Percentiles rank a stretch among this genome's conserved stretches.
These are phyloP conservation scores for Morpho helenor DNA, from an alignment of 2,888 invertebrate genomes.

Conservation along the genomic window DNA sequence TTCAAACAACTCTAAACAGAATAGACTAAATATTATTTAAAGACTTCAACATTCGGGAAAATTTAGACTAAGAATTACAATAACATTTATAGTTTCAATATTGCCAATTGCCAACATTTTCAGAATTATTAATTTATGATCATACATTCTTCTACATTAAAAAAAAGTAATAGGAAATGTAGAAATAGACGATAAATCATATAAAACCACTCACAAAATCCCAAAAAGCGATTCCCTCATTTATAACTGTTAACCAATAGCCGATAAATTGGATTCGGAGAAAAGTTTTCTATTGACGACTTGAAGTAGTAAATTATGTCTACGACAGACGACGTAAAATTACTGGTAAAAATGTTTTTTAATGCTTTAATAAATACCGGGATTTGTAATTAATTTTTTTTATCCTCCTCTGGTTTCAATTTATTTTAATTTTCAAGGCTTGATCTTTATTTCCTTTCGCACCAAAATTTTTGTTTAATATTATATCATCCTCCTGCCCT, in stretches of 20 bases:
- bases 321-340: slow-evolving; percentile 1
- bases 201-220: slow-evolving; percentile 3
- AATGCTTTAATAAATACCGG: too few relatives aligned
- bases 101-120: too few relatives aligned
- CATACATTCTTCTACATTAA: too few relatives aligned
- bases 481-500: not conserved
- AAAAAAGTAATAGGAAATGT: not conserved
- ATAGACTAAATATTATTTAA: too few relatives aligned
- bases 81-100: too few relatives aligned
- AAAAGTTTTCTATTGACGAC: slow-evolving; percentile 12
- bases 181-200: not conserved
- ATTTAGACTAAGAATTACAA: too few relatives aligned
- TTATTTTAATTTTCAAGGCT: too few relatives aligned
- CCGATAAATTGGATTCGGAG: slow-evolving; percentile 12
- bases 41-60: too few relatives aligned
- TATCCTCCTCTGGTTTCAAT: too few relatives aligned
- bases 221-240: slow-evolving; percentile 11
- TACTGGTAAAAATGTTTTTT: slow-evolving; percentile 1
- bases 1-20: too few relatives aligned
- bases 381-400: too few relatives aligned
- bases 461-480: slow-evolving; percentile 1
- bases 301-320: slow-evolving; percentile 11
- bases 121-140: too few relatives aligned
- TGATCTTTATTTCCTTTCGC: not conserved
- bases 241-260: slow-evolving; percentile 10